Conservation (phyloP, 2,113 vertebrate species). For the Sphaerodactylus townsendi region DNA sequence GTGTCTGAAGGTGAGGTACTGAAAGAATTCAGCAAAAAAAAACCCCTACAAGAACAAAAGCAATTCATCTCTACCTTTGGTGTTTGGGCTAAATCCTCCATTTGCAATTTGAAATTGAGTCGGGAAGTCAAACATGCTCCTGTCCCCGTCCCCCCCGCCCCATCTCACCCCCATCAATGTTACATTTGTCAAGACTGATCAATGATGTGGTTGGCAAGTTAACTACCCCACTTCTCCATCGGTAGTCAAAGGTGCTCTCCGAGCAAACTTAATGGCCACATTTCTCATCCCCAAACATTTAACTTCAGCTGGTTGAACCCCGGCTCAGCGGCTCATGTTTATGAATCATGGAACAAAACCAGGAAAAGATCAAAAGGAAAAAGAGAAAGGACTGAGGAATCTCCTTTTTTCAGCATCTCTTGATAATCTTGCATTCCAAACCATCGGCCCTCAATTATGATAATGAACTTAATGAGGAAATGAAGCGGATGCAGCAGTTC, state of each 20-base stretch:
- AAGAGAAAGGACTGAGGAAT: slow-evolving; percentile 69
- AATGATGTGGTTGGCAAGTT: slow-evolving; percentile 50
- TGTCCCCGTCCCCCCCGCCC: slow-evolving; percentile 57
- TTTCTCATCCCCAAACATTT: slow-evolving; percentile 66
- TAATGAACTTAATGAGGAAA: slow-evolving; percentile 78
- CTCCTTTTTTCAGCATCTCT: slow-evolving; percentile 71
- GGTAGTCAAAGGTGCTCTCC: slow-evolving; percentile 65
- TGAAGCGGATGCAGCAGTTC: slow-evolving; percentile 78
- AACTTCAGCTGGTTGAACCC: slow-evolving; percentile 72
- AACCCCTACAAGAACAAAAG: slow-evolving; percentile 59
- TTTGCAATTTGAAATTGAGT: slow-evolving; percentile 41
- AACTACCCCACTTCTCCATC: slow-evolving; percentile 37
- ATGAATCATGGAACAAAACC: slow-evolving; percentile 76
- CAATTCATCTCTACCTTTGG: slow-evolving; percentile 63
- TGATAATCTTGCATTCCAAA: slow-evolving; percentile 68
- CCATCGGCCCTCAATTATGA: slow-evolving; percentile 68
- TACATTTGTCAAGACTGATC: slow-evolving; percentile 23
- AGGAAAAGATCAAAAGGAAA: slow-evolving; percentile 75
- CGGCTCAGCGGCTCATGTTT: slow-evolving; percentile 75
- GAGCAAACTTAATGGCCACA: slow-evolving; percentile 38
- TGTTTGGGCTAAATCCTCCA: slow-evolving; percentile 52
- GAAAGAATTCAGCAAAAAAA: slow-evolving; percentile 43
- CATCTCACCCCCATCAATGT: slow-evolving; percentile 55
- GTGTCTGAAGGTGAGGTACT: slow-evolving; percentile 45
- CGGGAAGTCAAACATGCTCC: slow-evolving; percentile 25